These are phyloP conservation scores for Leucopsar rothschildi DNA, from an alignment of 2,113 vertebrate species.

Conservation along the genomic window DNA sequence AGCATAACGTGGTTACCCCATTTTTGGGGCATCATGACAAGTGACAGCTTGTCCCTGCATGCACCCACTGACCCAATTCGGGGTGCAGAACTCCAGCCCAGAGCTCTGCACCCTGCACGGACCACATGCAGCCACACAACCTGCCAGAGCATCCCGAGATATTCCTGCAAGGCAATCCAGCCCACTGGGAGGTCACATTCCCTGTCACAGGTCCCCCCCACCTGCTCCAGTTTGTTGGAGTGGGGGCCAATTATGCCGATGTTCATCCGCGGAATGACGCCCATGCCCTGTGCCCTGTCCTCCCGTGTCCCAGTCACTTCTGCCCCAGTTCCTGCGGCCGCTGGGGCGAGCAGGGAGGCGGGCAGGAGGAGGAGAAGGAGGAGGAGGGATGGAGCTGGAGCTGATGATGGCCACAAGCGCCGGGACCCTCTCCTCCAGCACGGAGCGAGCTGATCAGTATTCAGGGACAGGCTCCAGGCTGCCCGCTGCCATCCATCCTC, in stretches of 20 bases:
- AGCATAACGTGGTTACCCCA: accelerated
- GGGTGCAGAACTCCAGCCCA: neutral
- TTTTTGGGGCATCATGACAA: neutral
- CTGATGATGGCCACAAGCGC: neutral
- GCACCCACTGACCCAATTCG: neutral
- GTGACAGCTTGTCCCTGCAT: accelerated
- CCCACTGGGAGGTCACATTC: accelerated
- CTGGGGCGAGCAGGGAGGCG: neutral
- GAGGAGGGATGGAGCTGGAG: neutral
- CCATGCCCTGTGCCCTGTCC: neutral
- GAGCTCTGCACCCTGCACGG: neutral
- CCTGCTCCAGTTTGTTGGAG: neutral
- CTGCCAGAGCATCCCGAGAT: neutral
- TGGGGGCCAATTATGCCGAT: neutral
- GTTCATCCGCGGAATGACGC: neutral
- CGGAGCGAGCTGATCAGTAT: neutral
- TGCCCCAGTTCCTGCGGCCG: constrained; percentile 12
- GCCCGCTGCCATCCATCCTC: neutral
- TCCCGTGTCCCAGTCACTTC: neutral
- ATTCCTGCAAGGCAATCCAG: neutral
- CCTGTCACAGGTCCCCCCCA: neutral
- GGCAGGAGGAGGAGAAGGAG: too few species aligned
- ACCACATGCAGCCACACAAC: accelerated
- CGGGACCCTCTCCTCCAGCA: neutral
- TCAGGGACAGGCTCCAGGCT: neutral